Base-by-base conservation (phyloP, 2,113 vertebrate species). In the Muntiacus muntjak region DNA sequence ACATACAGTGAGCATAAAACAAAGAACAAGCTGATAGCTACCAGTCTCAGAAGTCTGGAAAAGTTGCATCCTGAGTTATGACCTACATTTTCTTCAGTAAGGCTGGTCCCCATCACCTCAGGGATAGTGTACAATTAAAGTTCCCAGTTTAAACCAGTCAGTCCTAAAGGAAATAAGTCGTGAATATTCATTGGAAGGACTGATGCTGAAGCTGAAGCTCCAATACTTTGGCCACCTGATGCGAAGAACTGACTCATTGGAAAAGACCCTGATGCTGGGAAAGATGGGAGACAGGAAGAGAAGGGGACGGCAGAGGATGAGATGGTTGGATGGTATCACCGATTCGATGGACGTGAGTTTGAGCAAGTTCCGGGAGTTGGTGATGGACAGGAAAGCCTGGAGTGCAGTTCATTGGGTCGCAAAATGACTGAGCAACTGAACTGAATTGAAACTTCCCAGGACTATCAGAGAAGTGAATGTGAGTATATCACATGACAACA, bases 381-480 rank as follows among this genome's bases (percentile, higher is more conserved):
- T 71, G 64, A 36, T 36, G n/a, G 17, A 71, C n/a, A 71, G 64
- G n/a, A 17, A 71, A 71, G n/a, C 64, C n/a, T 71, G 17, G 17
- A 0, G 4, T 36, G n/a, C 64, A 71, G 8, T 36, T 17, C 9
- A 71, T 0, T 71, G 64, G 64, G n/a, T 36, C 2, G 2, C 64
- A 36, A 36, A 71, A 71, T 36, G n/a, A 71, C 17, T 71, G 33
- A 36, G 64, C 4, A 5, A 21, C 64, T 71, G n/a, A 71, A 71
- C 64, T 71, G n/a, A 71, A 71, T 6, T 36, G 71, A 40, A 74
- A 74, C 60, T 87, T 89, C 16, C 36, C 25, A 57, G 67, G 54
- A 45, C 47, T 74, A 3, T 43, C 11, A 67, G 58, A 47, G 57
- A 54, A n/a, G 16, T 76, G 45, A 64, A 7, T 33, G 30, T 87